Base-by-base conservation (phyloP, 2,113 vertebrate genomes). In the Climacteris rufus region DNA sequence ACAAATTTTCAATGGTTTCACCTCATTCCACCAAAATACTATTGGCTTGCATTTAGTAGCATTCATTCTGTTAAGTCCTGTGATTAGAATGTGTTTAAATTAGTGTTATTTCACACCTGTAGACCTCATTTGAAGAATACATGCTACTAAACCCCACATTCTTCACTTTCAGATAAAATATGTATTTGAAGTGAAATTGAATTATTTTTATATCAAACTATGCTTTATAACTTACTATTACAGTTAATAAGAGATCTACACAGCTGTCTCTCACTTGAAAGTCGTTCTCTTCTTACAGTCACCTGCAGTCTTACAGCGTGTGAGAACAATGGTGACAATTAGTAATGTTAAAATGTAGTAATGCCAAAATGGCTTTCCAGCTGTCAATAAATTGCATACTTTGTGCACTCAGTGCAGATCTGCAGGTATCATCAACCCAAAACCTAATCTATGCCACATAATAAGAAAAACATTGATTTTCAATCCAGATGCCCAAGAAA, bases 291-390 rank as follows among this genome's bases (percentile, higher is more conserved):
- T 89, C 76, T 63, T 39, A 71, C 9, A 33, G 45, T 92, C 22
- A 21, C 82, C 86, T 79, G 81, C 52, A 94, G 84, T 78, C 70
- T 69, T 90, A 93, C 31, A 84, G 61, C 59, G 80, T 0, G 1
- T 56, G 66, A 95, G 64, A 76, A 96, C 96, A 81, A 54, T 20
- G 11, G 92, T 63, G 78, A 74, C 83, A 94, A 96, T 89, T 90
- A 96, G 87, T 83, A 94, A 94, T 74, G 77, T 47, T 84, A 87
- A 91, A 96, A 92, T 56, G 68, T 77, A 96, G 85, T 83, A 94
- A 93, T 87, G 77, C 33, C 84, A 89, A 86, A 96, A 91, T 63
- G 57, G 49, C 50, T 92, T 96, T 96, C 90, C 79, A 96, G 60
- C 79, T 81, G 78, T 45, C 85, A 81, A 63, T 95, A 96, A 97